These are phyloP conservation scores for Anguilla anguilla DNA, from an alignment of 2,797 vertebrate genomes.

Conservation along the genomic window DNA sequence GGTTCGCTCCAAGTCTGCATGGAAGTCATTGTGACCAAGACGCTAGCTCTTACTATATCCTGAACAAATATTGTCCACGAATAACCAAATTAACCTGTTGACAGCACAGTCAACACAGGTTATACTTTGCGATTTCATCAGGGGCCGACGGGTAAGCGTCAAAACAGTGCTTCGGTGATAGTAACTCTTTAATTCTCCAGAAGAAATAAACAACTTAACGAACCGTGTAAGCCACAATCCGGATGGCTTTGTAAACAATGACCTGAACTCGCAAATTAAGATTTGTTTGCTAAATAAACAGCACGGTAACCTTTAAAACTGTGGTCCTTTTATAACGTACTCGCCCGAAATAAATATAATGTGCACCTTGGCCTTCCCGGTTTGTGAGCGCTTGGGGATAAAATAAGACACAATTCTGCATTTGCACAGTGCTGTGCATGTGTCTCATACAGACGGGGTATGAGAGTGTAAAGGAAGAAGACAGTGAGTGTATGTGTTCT, in stretches of 20 bases:
- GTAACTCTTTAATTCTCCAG: constrained; percentile 15
- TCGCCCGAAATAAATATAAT: background rate
- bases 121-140: constrained; percentile 34
- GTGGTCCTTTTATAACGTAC: background rate
- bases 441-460: background rate
- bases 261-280: background rate
- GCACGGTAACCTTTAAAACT: background rate
- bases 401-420: background rate
- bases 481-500: constrained; percentile 28
- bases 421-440: background rate
- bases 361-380: background rate
- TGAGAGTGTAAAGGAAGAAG: background rate
- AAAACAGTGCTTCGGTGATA: constrained; percentile 25
- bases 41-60: constrained; percentile 26
- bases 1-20: background rate
- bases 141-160: constrained; percentile 24
- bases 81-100: constrained; percentile 13
- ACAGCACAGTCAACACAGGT: constrained; percentile 12
- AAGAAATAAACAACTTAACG: constrained; percentile 12
- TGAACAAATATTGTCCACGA: constrained; percentile 33
- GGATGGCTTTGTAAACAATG: background rate
- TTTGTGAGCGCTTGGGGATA: background rate
- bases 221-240: background rate
- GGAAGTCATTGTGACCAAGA: constrained; percentile 35
- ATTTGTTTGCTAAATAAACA: background rate